Conservation (phyloP, 2,888 invertebrate species). For the Himalopsyche anomala region DNA sequence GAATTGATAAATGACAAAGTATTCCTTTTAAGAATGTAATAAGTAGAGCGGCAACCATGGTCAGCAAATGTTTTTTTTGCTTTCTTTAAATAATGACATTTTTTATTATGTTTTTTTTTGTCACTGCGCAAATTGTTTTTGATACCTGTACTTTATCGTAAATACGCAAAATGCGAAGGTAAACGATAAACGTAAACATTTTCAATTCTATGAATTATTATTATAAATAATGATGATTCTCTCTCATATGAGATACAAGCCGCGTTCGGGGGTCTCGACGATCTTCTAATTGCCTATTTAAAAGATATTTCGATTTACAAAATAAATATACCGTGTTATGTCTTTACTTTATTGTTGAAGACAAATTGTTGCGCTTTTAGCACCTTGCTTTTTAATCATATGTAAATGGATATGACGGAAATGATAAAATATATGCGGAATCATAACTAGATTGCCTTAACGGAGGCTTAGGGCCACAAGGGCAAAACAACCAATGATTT, state of each 20-base stretch:
- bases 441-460: too few species aligned
- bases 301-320: neutral
- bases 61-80: too few species aligned
- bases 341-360: constrained; percentile 18
- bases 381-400: neutral
- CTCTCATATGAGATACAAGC: neutral
- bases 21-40: too few species aligned
- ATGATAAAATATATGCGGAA: too few species aligned
- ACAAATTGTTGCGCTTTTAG: neutral
- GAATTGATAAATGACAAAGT: too few species aligned
- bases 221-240: constrained; percentile 40
- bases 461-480: too few species aligned
- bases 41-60: too few species aligned
- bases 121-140: neutral
- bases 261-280: neutral
- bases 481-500: too few species aligned
- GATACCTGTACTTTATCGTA: neutral
- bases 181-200: constrained; percentile 31
- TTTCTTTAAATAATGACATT: too few species aligned
- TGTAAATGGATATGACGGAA: neutral
- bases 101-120: too few species aligned
- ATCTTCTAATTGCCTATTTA: constrained; percentile 16
- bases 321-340: constrained; percentile 1
- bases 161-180: constrained; percentile 46
- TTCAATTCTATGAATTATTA: constrained; percentile 36